A percentile compares a stretch with the other conserved stretches of the same genome.
phyloP scores from a whole-genome alignment of 2,888 invertebrate genomes.

The Machimus atricapillus region DNA sequence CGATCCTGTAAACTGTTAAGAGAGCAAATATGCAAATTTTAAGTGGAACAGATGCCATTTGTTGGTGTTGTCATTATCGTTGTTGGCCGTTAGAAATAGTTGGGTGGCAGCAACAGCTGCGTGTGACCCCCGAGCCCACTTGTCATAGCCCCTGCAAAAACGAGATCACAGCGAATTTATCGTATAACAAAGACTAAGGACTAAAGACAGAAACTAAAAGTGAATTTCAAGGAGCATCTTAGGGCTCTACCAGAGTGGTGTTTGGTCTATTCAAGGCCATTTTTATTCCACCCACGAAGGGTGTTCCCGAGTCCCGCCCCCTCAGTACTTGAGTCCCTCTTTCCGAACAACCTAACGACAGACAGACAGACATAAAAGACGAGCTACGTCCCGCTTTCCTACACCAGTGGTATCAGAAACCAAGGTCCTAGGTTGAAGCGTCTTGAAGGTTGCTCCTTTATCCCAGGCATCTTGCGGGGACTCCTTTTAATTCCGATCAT shows the following conservation, averaged over 20 bases:
- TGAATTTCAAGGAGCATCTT: neutral
- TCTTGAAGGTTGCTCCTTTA: neutral
- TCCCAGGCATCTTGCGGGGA: neutral
- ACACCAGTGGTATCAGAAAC: neutral
- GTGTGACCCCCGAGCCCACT: neutral
- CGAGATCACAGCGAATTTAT: slow-evolving; percentile 10
- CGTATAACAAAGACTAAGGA: neutral
- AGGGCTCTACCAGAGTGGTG: neutral
- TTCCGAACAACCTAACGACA: neutral
- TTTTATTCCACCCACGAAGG: neutral
- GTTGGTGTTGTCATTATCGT: neutral
- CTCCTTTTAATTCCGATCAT: neutral
- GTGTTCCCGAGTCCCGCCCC: neutral
- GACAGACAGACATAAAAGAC: neutral
- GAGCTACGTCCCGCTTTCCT: neutral
- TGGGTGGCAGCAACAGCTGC: neutral
- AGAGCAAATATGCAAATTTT: slow-evolving; percentile 31
- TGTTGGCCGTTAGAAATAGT: neutral
- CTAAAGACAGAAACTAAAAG: slow-evolving; percentile 17
- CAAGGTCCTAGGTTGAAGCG: neutral
- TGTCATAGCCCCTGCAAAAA: neutral
- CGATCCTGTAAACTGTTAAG: slow-evolving; percentile 12
- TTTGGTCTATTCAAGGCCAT: neutral
- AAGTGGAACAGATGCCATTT: slow-evolving; percentile 19
- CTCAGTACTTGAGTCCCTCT: neutral